Conservation (phyloP, 2,113 vertebrate genomes). For the Phalacrocorax brasilianus region DNA sequence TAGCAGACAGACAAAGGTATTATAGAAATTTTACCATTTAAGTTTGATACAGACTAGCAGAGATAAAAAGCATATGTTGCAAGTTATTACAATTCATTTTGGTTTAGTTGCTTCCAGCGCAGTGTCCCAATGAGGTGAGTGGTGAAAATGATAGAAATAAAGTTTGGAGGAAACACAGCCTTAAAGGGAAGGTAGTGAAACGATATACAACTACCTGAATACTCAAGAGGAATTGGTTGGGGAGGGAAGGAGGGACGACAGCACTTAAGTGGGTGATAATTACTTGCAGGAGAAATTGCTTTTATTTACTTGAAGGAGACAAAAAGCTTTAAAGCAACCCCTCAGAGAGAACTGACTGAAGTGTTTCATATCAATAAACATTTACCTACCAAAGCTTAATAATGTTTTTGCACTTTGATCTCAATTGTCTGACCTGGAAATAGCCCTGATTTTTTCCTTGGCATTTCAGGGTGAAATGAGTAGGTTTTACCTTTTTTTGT, state of each 20-base stretch:
- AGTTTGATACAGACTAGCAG: background rate
- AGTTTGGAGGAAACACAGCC: background rate
- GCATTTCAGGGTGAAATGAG: background rate
- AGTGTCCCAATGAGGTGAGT: background rate
- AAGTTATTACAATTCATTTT: background rate
- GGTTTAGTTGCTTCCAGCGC: background rate
- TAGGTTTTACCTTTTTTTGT: background rate
- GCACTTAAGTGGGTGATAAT: background rate
- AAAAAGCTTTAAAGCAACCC: background rate
- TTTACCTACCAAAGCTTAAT: background rate
- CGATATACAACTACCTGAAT: accelerated
- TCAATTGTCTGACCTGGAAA: background rate
- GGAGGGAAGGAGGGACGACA: accelerated
- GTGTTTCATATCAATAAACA: background rate
- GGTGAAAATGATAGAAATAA: background rate
- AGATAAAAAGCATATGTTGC: background rate
- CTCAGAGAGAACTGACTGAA: background rate
- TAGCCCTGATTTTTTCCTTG: background rate
- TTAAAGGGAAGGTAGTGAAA: background rate
- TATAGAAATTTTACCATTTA: background rate
- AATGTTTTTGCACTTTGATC: background rate
- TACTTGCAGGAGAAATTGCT: background rate
- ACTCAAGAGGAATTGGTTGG: background rate
- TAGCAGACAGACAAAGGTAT: background rate
- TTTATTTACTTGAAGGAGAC: background rate